Evolutionary conservation across 2,113 vertebrate species (phyloP).

Genomic region (Ranitomeya variabilis): DNA sequence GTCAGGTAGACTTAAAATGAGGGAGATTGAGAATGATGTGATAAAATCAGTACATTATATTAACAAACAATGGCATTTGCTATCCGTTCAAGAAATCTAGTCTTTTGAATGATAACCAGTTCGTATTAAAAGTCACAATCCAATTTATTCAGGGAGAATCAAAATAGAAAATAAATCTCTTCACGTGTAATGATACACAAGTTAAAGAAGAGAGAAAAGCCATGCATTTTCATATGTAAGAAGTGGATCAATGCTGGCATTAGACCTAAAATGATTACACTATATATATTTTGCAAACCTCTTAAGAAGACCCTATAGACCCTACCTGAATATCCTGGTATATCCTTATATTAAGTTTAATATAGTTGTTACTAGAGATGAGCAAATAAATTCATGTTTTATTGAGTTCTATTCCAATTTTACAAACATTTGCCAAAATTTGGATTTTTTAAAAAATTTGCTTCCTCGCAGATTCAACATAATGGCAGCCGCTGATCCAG

Average conservation of each 20-base stretch:
- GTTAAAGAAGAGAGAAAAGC: conserved; percentile 8
- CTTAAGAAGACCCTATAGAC: background rate
- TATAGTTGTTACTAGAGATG: too few relatives aligned
- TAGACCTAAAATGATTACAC: background rate
- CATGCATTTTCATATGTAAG: background rate
- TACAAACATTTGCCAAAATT: too few relatives aligned
- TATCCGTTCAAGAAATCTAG: conserved; percentile 66
- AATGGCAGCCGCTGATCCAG: too few relatives aligned
- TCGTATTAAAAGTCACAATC: conserved; percentile 62
- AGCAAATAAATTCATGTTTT: too few relatives aligned
- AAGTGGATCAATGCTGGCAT: conserved; percentile 26
- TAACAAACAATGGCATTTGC: conserved; percentile 77
- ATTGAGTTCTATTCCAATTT: too few relatives aligned
- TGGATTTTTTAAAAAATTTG: too few relatives aligned
- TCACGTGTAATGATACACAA: conserved; percentile 22
- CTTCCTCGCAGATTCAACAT: too few relatives aligned
- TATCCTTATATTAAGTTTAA: background rate
- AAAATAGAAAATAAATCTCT: conserved; percentile 50
- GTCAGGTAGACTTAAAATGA: conserved; percentile 71
- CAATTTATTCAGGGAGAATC: conserved; percentile 56
- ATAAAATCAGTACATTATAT: conserved; percentile 78
- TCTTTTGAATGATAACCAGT: conserved; percentile 52
- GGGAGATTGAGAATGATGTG: conserved; percentile 71
- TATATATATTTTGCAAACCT: background rate
- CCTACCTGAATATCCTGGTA: background rate